These are phyloP conservation scores for Alentia gelatinosa DNA, from an alignment of 2,888 invertebrate species.

Conservation along the genomic window DNA sequence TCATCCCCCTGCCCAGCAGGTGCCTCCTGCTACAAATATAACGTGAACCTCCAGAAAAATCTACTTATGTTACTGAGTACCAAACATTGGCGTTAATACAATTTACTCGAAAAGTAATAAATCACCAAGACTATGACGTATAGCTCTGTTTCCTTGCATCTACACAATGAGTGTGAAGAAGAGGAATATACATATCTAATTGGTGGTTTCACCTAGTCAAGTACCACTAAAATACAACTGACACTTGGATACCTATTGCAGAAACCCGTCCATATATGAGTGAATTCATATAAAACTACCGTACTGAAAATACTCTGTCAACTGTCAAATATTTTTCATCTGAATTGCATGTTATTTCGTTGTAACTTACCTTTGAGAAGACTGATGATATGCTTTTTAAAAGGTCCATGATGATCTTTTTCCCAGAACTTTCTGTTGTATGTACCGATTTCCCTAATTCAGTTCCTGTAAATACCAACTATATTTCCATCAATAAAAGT, in stretches of 20 bases:
- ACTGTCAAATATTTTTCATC: no score
- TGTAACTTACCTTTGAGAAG: not conserved
- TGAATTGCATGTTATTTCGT: no score
- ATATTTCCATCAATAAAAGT: no score
- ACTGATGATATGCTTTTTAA: not conserved
- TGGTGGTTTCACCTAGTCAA: not conserved
- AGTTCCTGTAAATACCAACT: no score
- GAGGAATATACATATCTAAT: not conserved
- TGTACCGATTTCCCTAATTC: no score
- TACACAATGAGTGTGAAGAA: not conserved
- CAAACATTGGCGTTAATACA: not conserved
- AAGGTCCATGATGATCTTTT: no score
- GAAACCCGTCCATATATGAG: not conserved
- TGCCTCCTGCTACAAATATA: not conserved
- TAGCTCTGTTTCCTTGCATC: not conserved
- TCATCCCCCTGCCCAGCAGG: not conserved
- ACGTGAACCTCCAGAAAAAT: not conserved
- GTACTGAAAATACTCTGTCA: not conserved
- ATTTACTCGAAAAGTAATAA: not conserved
- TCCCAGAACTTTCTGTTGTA: no score
- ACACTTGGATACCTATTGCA: not conserved
- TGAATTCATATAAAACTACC: not conserved
- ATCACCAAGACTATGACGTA: not conserved
- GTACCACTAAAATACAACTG: not conserved
- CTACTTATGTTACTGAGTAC: not conserved